Base-by-base conservation (phyloP, 2,797 vertebrate genomes). In the Labroides dimidiatus region DNA sequence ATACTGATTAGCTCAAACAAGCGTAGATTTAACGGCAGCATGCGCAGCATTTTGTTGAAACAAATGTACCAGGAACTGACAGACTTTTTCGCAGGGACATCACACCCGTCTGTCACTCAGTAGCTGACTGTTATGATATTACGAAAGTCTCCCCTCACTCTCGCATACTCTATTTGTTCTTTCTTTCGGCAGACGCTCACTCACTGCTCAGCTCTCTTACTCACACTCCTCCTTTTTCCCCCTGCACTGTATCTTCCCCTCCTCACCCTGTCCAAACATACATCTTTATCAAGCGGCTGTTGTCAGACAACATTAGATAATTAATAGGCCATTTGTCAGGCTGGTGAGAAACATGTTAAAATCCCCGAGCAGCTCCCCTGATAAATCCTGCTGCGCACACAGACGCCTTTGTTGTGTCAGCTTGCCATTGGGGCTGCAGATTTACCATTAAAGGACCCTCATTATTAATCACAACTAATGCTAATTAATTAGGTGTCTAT, bases 271-370 rank as follows among this genome's bases (percentile, higher is more conserved):
- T 91, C 85, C 84, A 96, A 97, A 93, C 97, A 99, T 99, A 98
- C 96, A 96, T 99, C 97, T 99, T 98, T 99, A 99, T 99, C 98
- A 98, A 96, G 96, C 92, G 92, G 92, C 95, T 98, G 95, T 98
- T 99, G 97, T 98, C 98, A 98, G 97, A 98, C 97, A 97, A 97
- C 97, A 99, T 98, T 97, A 98, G 97, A 99, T 99, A 99, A 99
- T 99, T 99, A 99, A 99, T 99, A 99, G 97, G 96, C 96, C 96
- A 98, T 99, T 99, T 99, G 98, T 99, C 97, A 99, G 93, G 95
- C 96, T 94, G 94, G 95, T 94, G 95, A 95, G 95, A 94, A 98
- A 96, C 95, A 96, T 95, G 96, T 95, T 97, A 96, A 97, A 98
- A 96, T 97, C 95, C 95, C 95, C 84, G 90, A 94, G 95, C 91